phyloP scores from a whole-genome alignment of 2,888 invertebrate species.

The Eupelmus urozonus region DNA sequence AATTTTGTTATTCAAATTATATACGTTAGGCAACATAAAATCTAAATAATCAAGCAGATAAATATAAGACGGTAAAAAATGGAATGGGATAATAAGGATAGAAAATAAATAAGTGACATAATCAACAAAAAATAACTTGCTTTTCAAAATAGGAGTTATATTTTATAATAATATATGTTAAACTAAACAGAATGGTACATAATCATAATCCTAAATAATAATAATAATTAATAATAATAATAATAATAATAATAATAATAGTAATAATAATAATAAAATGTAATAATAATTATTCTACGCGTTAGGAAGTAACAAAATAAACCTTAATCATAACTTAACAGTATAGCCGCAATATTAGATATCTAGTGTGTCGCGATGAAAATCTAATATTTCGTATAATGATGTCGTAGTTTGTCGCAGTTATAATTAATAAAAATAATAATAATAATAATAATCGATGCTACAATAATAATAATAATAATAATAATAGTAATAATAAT shows the following conservation, averaged over 20 bases:
- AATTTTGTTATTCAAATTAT: conserved; percentile 5
- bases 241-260: conserved; percentile 64
- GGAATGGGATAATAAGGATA: conserved; percentile 34
- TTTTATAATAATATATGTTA: conserved; percentile 69
- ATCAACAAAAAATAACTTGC: conserved; percentile 60
- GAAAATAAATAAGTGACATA: conserved; percentile 52
- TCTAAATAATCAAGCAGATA: neutral
- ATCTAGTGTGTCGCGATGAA: conserved; percentile 53
- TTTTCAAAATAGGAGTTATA: conserved; percentile 74
- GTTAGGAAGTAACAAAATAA: conserved; percentile 72
- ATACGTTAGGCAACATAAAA: neutral
- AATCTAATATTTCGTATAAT: conserved; percentile 60
- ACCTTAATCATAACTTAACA: conserved; percentile 68
- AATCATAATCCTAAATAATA: conserved; percentile 65
- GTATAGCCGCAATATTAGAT: conserved; percentile 63
- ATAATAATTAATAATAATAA: conserved; percentile 64
- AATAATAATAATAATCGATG: conserved; percentile 44
- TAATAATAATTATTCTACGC: conserved; percentile 64
- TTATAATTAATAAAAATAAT: no score
- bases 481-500: conserved; percentile 57
- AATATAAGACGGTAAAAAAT: neutral
- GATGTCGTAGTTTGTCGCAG: conserved; percentile 51
- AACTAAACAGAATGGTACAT: conserved; percentile 70
- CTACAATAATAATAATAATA: conserved; percentile 55
- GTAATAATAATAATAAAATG: conserved; percentile 62